These are phyloP conservation scores for Cantharis rustica DNA, from an alignment of 2,888 invertebrate species.

Conservation along the genomic window DNA sequence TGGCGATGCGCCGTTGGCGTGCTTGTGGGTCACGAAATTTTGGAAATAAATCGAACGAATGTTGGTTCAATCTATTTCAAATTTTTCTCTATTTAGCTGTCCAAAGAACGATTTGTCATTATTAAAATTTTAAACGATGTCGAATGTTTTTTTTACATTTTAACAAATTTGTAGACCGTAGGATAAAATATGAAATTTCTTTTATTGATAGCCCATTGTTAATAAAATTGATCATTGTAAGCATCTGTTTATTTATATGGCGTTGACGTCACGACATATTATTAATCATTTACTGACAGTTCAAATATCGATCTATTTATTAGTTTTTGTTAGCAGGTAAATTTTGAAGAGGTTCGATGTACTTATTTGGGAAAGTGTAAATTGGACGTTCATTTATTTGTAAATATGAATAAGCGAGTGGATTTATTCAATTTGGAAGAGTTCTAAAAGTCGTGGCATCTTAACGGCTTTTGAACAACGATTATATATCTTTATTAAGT, in stretches of 20 bases:
- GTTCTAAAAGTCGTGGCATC: constrained; percentile 18
- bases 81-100: constrained; percentile 41
- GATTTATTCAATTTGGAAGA: constrained; percentile 15
- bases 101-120: constrained; percentile 44
- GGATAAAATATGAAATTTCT: constrained; percentile 16
- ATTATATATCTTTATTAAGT: constrained; percentile 39
- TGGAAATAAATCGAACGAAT: background rate
- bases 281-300: constrained; percentile 30
- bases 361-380: constrained; percentile 8
- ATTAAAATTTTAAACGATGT: constrained; percentile 29
- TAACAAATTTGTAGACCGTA: constrained; percentile 31
- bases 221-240: constrained; percentile 26
- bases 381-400: background rate
- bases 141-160: constrained; percentile 28
- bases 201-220: constrained; percentile 12
- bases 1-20: background rate
- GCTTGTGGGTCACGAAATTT: background rate
- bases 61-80: constrained; percentile 4
- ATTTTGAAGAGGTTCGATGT: constrained; percentile 17
- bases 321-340: constrained; percentile 27
- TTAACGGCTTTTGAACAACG: constrained; percentile 15
- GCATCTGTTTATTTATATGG: constrained; percentile 18
- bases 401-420: constrained; percentile 6
- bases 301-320: constrained; percentile 27
- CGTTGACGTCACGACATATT: constrained; percentile 26